Conservation (phyloP, 2,888 invertebrate species). For the Mallateleia sp. region DNA sequence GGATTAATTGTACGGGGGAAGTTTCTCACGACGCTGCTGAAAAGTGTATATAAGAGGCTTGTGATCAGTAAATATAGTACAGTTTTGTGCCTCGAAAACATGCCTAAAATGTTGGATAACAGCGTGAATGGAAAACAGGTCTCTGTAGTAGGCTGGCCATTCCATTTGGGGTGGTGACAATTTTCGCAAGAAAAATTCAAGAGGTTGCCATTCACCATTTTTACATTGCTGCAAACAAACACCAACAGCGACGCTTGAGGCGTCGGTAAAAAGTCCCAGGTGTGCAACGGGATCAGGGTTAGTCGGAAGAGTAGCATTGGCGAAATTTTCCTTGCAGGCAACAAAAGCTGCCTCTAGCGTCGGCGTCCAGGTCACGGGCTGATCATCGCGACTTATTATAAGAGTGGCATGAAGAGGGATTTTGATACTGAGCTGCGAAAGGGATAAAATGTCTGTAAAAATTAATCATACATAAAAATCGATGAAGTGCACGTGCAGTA, state of each 20-base stretch:
- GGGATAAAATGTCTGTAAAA: conserved; percentile 87
- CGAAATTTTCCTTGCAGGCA: not conserved
- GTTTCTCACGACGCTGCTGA: conserved; percentile 20
- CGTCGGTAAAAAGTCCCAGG: conserved; percentile 53
- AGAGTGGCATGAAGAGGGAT: too few relatives aligned
- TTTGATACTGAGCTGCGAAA: conserved; percentile 84
- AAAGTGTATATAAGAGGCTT: conserved; percentile 52
- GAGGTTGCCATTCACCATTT: conserved; percentile 80
- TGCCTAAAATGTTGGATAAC: conserved; percentile 78
- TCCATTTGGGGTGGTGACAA: too few relatives aligned
- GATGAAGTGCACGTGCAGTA: conserved; percentile 83
- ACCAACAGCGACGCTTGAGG: too few relatives aligned
- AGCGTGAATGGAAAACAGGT: conserved; percentile 81
- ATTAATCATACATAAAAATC: conserved; percentile 87
- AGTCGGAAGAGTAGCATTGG: not conserved
- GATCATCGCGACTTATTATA: too few relatives aligned
- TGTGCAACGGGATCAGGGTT: not conserved
- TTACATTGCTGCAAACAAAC: too few relatives aligned
- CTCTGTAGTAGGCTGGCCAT: conserved; percentile 76
- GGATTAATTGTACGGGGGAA: too few relatives aligned
- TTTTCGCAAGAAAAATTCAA: conserved; percentile 81
- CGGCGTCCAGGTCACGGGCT: too few relatives aligned
- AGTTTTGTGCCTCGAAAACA: conserved; percentile 74
- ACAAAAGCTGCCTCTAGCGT: not conserved
- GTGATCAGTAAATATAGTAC: conserved; percentile 76